Percentiles rank a stretch among this genome's conserved stretches.
Evolutionary conservation across 1,140 invertebrate genomes (phyloP).

Genomic region (Cydia splendana): DNA sequence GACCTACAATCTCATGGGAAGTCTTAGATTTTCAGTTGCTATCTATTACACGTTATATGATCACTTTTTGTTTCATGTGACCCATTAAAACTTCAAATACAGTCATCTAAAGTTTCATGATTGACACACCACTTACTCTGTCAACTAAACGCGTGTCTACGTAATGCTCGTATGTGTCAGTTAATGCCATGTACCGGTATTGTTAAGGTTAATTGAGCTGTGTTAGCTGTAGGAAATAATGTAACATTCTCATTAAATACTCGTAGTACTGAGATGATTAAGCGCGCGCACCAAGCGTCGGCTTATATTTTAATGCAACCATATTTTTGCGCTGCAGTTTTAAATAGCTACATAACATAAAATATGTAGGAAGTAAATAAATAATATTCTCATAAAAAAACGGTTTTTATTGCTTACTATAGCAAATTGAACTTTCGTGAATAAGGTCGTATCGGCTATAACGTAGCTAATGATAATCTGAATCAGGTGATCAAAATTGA

Average conservation of each 20-base stretch:
- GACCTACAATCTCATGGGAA: no score
- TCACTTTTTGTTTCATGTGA: neutral
- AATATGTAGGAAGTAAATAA: constrained; percentile 28
- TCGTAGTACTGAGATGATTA: constrained; percentile 11
- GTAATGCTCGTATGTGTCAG: constrained; percentile 25
- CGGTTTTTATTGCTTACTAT: constrained; percentile 32
- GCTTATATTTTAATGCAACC: constrained; percentile 13
- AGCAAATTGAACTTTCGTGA: constrained; percentile 34
- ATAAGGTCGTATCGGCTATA: constrained; percentile 34
- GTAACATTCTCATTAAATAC: constrained; percentile 27
- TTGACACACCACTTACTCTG: constrained; percentile 4
- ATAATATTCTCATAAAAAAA: constrained; percentile 31
- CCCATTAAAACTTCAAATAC: neutral
- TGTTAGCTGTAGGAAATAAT: constrained; percentile 28
- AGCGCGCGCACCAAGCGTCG: neutral
- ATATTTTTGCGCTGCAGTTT: constrained; percentile 19
- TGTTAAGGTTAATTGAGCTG: constrained; percentile 32
- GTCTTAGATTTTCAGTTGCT: no score
- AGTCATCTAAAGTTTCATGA: constrained; percentile 7
- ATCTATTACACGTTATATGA: neutral
- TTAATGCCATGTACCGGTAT: constrained; percentile 13
- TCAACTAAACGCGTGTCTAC: constrained; percentile 14
- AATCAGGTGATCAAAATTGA: constrained; percentile 37
- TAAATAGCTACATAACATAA: constrained; percentile 24
- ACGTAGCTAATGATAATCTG: constrained; percentile 29